Percentiles rank a stretch among this genome's conserved stretches.
phyloP scores from a whole-genome alignment of 64 coral and sea anemone species.

The Dendronephthya gigantea region DNA sequence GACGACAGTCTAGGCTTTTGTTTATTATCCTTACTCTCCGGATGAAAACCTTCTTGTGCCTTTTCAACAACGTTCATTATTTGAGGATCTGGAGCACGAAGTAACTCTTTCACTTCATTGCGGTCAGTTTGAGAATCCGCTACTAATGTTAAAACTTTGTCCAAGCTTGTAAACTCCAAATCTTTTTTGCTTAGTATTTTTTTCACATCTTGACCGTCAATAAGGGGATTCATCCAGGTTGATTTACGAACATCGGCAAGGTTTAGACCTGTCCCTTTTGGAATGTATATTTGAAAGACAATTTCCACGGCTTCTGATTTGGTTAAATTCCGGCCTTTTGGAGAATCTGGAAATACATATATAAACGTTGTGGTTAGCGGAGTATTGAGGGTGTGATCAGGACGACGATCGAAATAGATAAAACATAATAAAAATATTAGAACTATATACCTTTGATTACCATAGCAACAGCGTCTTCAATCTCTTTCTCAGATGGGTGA shows the following conservation, averaged over 20 bases:
- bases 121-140: constrained; percentile 61
- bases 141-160: constrained; percentile 59
- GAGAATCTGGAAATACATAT: constrained; percentile 28
- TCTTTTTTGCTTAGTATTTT: constrained; percentile 89
- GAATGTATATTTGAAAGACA: constrained; percentile 95
- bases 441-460: constrained; percentile 60
- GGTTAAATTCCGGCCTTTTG: constrained; percentile 66
- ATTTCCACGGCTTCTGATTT: constrained; percentile 95
- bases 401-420: too few relatives aligned
- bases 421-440: neutral
- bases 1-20: neutral
- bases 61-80: neutral
- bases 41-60: neutral
- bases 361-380: neutral
- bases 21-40: neutral
- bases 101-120: constrained; percentile 67
- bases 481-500: constrained; percentile 83
- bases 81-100: constrained; percentile 19
- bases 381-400: too few relatives aligned
- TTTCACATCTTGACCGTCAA: constrained; percentile 68
- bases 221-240: constrained; percentile 92
- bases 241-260: constrained; percentile 82
- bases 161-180: constrained; percentile 67
- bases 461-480: constrained; percentile 80
- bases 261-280: constrained; percentile 76